These are phyloP conservation scores for Teleopsis dalmanni DNA, from an alignment of 1,140 invertebrate genomes.

Conservation along the genomic window DNA sequence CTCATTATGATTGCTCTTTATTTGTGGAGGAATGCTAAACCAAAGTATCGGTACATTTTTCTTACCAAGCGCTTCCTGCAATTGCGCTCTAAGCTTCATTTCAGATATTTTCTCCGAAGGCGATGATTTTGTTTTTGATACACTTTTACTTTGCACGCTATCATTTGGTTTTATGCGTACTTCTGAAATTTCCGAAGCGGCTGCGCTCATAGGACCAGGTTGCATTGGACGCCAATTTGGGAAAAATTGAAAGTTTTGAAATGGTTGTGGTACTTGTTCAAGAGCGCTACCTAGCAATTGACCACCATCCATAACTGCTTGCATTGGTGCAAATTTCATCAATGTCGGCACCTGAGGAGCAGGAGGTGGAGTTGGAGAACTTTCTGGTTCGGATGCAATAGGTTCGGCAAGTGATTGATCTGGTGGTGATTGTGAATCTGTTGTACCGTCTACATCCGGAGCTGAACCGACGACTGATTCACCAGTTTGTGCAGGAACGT, in stretches of 20 bases:
- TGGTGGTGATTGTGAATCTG: not conserved
- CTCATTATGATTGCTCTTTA: not conserved
- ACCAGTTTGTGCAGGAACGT: no score
- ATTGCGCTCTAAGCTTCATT: constrained; percentile 1
- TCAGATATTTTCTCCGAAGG: constrained; percentile 1
- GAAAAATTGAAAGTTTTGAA: constrained; percentile 8
- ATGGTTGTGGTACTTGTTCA: no score
- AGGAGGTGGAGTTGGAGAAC: not conserved
- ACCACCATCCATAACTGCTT: not conserved
- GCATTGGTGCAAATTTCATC: constrained; percentile 2
- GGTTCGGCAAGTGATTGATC: constrained; percentile 1
- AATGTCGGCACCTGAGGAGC: not conserved
- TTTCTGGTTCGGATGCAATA: not conserved
- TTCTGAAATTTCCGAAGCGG: constrained; percentile 33
- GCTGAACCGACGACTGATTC: constrained; percentile 1
- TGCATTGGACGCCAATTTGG: constrained; percentile 15
- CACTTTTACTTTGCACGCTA: no score
- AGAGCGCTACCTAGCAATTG: not conserved
- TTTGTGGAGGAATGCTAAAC: constrained; percentile 7
- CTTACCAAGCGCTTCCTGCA: constrained; percentile 3
- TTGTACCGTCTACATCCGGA: not conserved
- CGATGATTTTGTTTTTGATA: no score
- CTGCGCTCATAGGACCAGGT: constrained; percentile 10
- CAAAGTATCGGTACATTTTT: constrained; percentile 14
- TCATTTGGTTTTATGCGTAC: constrained; percentile 25